phyloP scores from a whole-genome alignment of 2,113 vertebrate genomes.

The Myiagra hebetior region DNA sequence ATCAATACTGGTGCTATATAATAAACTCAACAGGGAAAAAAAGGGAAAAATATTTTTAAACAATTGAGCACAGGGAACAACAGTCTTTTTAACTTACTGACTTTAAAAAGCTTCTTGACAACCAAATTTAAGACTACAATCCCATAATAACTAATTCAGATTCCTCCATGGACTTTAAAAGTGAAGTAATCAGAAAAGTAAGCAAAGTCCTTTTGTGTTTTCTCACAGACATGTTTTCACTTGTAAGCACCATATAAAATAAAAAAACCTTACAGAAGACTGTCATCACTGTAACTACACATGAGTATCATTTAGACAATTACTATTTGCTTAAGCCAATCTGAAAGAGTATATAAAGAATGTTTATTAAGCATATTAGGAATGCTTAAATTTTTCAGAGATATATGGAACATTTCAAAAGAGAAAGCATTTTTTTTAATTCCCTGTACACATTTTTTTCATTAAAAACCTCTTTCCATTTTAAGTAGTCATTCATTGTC shows the following conservation, averaged over 20 bases:
- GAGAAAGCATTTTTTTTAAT: neutral
- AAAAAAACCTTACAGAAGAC: neutral
- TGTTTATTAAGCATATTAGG: neutral
- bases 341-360: neutral
- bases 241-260: neutral
- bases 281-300: neutral
- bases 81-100: neutral
- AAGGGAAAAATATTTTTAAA: neutral
- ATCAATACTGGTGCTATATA: neutral
- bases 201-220: neutral
- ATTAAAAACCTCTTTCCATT: neutral
- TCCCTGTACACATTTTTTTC: neutral
- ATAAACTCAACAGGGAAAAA: neutral
- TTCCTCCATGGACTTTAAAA: neutral
- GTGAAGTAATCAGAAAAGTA: neutral
- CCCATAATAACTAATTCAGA: neutral
- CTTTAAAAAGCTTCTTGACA: neutral
- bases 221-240: neutral
- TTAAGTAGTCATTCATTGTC: neutral
- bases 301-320: neutral
- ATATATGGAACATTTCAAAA: neutral
- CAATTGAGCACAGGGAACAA: neutral
- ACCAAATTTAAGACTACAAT: neutral
- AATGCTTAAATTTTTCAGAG: neutral
- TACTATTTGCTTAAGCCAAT: neutral